A percentile compares a stretch with the other conserved stretches of the same genome.
These are phyloP conservation scores for Eciton burchellii DNA, from an alignment of 1,140 invertebrate species.

Conservation along the genomic window DNA sequence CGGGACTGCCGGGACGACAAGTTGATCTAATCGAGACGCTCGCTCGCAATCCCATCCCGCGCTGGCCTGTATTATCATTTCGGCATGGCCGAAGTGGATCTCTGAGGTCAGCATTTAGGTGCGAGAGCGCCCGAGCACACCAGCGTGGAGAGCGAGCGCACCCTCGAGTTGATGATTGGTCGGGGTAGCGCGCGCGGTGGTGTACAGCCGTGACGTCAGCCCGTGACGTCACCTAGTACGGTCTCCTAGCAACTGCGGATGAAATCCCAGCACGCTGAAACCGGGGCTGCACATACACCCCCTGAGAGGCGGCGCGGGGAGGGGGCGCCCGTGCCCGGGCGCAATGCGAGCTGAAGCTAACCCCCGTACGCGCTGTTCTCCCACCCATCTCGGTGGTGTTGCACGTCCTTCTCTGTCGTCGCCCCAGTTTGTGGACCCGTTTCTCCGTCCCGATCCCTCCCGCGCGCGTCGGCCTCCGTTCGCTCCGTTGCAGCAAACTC, in stretches of 20 bases:
- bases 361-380: constrained; percentile 50
- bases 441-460: constrained; percentile 29
- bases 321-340: constrained; percentile 69
- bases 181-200: constrained; percentile 23
- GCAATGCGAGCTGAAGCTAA: constrained; percentile 74
- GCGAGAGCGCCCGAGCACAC: background rate
- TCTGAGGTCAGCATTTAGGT: constrained; percentile 40
- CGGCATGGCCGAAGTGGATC: constrained; percentile 21
- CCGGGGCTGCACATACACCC: constrained; percentile 56
- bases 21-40: constrained; percentile 2
- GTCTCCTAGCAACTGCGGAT: constrained; percentile 73
- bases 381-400: constrained; percentile 42
- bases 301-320: constrained; percentile 45
- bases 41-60: no score
- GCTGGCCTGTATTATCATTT: constrained; percentile 23
- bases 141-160: constrained; percentile 9
- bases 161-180: constrained; percentile 44
- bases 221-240: constrained; percentile 72
- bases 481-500: constrained; percentile 62
- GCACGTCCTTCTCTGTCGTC: constrained; percentile 59
- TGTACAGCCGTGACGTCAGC: constrained; percentile 70
- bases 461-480: constrained; percentile 14
- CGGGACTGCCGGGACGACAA: background rate
- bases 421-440: constrained; percentile 56
- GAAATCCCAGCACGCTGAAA: constrained; percentile 75